These are phyloP conservation scores for Pollimyrus isidori DNA, from an alignment of 2,113 vertebrate species.

Conservation along the genomic window DNA sequence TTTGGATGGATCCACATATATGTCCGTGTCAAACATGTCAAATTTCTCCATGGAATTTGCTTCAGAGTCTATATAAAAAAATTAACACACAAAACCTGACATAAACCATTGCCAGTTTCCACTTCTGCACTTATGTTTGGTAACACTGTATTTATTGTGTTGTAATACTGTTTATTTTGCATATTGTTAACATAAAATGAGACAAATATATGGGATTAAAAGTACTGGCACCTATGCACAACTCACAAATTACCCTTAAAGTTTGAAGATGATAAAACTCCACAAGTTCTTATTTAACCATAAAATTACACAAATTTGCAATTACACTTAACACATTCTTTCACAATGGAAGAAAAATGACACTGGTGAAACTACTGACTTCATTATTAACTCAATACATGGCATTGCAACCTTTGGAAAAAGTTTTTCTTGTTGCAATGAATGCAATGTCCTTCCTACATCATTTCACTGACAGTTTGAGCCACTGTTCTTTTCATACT, in stretches of 20 bases:
- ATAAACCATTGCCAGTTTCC: neutral
- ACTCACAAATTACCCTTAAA: neutral
- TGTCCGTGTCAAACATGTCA: conserved; percentile 1
- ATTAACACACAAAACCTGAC: neutral
- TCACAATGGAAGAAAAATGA: neutral
- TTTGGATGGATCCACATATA: conserved; percentile 20
- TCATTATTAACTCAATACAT: neutral
- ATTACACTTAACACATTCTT: neutral
- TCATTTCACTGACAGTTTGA: neutral
- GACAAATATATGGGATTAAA: neutral
- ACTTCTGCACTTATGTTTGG: neutral
- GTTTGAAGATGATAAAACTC: neutral
- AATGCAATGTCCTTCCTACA: neutral
- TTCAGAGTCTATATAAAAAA: conserved; percentile 25
- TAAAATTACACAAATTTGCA: neutral
- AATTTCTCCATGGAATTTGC: neutral
- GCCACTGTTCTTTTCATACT: neutral
- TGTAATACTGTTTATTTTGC: neutral
- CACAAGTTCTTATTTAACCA: neutral
- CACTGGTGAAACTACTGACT: neutral
- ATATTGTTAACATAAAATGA: neutral
- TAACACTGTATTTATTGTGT: neutral
- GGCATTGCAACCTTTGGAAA: neutral
- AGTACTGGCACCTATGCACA: neutral
- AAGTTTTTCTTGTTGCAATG: neutral